Evolutionary conservation across 2,797 vertebrate species (phyloP).

Genomic region (Botia almorhae): DNA sequence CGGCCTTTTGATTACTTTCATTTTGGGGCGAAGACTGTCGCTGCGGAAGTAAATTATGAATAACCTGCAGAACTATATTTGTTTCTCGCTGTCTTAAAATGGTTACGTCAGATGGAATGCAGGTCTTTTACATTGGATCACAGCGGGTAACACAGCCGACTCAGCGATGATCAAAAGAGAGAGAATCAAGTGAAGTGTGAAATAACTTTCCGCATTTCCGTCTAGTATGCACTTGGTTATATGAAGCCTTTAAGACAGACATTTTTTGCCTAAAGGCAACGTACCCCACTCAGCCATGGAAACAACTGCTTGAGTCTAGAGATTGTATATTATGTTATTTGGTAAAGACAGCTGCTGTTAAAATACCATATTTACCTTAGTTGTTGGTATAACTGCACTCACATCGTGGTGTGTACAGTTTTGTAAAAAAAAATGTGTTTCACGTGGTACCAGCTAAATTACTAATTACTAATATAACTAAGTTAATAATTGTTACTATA

Average conservation of each 20-base stretch:
- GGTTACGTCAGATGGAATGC: slow-evolving; percentile 35
- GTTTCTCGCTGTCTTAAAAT: slow-evolving; percentile 44
- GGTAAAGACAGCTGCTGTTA: background rate
- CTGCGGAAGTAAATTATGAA: slow-evolving; percentile 41
- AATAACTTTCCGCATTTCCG: slow-evolving; percentile 73
- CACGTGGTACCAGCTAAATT: too few relatives aligned
- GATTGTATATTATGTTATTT: slow-evolving; percentile 14
- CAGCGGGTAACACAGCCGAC: slow-evolving; percentile 26
- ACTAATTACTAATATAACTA: too few relatives aligned
- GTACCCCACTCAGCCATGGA: background rate
- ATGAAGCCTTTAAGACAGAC: slow-evolving; percentile 57
- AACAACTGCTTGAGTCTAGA: slow-evolving; percentile 2
- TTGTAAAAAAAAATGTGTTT: too few relatives aligned
- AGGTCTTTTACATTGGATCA: slow-evolving; percentile 38
- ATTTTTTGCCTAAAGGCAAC: slow-evolving; percentile 9
- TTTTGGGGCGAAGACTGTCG: slow-evolving; percentile 21
- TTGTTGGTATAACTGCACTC: background rate
- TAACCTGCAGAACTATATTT: slow-evolving; percentile 47
- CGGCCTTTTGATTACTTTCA: slow-evolving; percentile 51
- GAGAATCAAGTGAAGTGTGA: slow-evolving; percentile 71
- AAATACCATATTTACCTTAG: background rate
- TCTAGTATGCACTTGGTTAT: slow-evolving; percentile 51
- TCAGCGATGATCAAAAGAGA: slow-evolving; percentile 63
- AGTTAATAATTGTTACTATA: too few relatives aligned
- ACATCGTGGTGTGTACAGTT: too few relatives aligned